Evolutionary conservation across 2,888 invertebrate genomes (phyloP), one percentile per base, ranked within the genome.

Genomic region (Rhagonycha fulva): DNA sequence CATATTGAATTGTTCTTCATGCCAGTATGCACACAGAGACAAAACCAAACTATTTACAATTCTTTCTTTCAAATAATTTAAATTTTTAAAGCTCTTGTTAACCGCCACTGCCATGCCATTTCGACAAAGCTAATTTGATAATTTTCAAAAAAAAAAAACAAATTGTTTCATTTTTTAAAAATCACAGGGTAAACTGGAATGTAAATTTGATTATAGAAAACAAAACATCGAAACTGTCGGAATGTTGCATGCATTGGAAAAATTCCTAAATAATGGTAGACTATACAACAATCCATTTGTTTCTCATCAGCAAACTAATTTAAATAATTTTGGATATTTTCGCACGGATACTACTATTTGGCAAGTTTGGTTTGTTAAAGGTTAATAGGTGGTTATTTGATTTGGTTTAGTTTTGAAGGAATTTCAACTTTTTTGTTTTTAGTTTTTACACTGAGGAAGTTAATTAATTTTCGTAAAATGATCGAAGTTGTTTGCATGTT

Each of bases 1-100:
- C 84, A 84, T 84, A 86, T 86, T 86, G 85, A 86, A 85, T 86
- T 86, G 86, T 85, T 85, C 83, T 84, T 83, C 84, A 82, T 19
- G 1, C 19, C 19, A 19, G 19, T 19, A 19, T 83, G 83, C 84
- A 82, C 82, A 81, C 80, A 82, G 82, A 83, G 78, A 70, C 72
- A 30, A 80, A 82, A 83, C 83, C 85, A 85, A 85, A 86, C 85
- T 85, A 82, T 84, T 86, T 84, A 84, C 82, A 84, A 84, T 82
- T 82, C 83, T 82, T 83, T 81, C 71, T 73, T 14, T 70, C 68
- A 67, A 74, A 76, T 74, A 63, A 78, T 78, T 78, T 78, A 74
- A 78, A 78, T 74, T 72, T 76, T 19, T 67, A 68, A 69, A 62
- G 74, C 61, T 70, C 23, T 68, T 60, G 66, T 61, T n/a, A 47